Conservation (phyloP, 2,113 vertebrate species). For the Aepyceros melampus region DNA sequence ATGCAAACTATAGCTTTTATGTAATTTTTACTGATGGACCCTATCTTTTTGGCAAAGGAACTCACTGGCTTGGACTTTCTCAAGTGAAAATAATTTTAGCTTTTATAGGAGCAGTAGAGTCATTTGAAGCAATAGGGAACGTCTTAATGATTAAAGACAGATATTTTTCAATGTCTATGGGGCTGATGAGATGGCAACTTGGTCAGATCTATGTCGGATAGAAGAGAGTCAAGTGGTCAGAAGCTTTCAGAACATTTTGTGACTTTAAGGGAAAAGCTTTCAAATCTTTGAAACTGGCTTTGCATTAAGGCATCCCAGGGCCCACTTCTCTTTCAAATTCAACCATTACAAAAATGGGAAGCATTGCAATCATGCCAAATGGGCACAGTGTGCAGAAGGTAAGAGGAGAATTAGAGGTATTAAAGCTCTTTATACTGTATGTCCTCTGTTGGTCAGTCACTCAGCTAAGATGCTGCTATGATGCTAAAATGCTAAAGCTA, state of each 20-base stretch:
- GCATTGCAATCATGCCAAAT: slow-evolving; percentile 34
- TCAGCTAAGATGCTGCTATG: neutral
- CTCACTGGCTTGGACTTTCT: slow-evolving; percentile 1
- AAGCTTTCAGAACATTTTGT: slow-evolving; percentile 53
- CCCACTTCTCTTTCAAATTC: slow-evolving; percentile 52
- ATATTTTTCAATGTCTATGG: neutral
- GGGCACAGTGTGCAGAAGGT: neutral
- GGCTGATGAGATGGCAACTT: neutral
- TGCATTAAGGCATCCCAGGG: slow-evolving; percentile 9
- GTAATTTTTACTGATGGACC: neutral
- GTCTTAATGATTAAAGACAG: slow-evolving; percentile 27
- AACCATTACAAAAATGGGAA: slow-evolving; percentile 40
- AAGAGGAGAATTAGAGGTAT: slow-evolving; percentile 10
- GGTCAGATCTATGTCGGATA: neutral
- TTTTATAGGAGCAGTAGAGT: slow-evolving; percentile 11
- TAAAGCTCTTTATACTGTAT: neutral
- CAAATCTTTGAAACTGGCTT: slow-evolving; percentile 59
- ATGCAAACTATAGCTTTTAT: slow-evolving; percentile 12
- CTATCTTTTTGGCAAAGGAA: slow-evolving; percentile 34
- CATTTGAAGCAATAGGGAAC: slow-evolving; percentile 16
- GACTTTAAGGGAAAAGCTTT: slow-evolving; percentile 62
- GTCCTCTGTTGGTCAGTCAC: neutral
- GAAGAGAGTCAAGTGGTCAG: slow-evolving; percentile 32
- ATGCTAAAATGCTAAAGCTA: neutral
- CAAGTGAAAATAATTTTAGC: slow-evolving; percentile 52